Percentiles rank a stretch among this genome's conserved stretches.
phyloP scores from a whole-genome alignment of 2,888 invertebrate species.

The Perizoma flavofasciatum region DNA sequence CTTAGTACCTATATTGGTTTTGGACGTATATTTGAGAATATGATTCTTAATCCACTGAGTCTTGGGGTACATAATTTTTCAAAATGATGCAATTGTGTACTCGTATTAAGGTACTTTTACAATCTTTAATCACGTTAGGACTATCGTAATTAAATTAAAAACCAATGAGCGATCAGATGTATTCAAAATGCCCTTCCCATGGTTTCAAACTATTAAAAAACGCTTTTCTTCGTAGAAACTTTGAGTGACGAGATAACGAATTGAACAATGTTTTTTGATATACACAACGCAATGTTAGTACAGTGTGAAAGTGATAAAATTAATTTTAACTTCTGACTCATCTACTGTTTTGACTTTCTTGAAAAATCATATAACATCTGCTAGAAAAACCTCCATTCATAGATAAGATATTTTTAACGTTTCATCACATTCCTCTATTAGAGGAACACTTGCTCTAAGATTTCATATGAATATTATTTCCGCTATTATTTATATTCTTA shows the following conservation, averaged over 20 bases:
- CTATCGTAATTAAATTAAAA: too few relatives aligned
- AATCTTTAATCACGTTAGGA: too few relatives aligned
- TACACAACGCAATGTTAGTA: conserved; percentile 11
- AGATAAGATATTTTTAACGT: conserved; percentile 45
- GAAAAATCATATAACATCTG: conserved; percentile 18
- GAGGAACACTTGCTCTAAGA: conserved; percentile 39
- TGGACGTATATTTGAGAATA: too few relatives aligned
- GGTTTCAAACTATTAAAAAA: too few relatives aligned
- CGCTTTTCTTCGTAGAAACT: too few relatives aligned
- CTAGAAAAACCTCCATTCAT: conserved; percentile 44
- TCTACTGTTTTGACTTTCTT: conserved; percentile 8
- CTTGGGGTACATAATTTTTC: too few relatives aligned
- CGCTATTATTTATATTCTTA: conserved; percentile 30
- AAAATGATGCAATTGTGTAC: too few relatives aligned
- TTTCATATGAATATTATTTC: conserved; percentile 36
- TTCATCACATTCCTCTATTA: conserved; percentile 33
- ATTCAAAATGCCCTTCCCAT: too few relatives aligned
- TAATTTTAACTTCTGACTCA: conserved; percentile 21
- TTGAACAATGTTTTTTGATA: conserved; percentile 2
- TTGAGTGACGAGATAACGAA: background rate
- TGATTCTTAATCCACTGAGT: too few relatives aligned
- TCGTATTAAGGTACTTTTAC: too few relatives aligned
- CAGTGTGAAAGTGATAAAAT: conserved; percentile 12
- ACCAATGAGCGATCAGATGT: too few relatives aligned
- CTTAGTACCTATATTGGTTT: too few relatives aligned